Evolutionary conservation across 2,797 vertebrate species (phyloP), one percentile per base, ranked within the genome.

Genomic region (Microcaecilia unicolor): DNA sequence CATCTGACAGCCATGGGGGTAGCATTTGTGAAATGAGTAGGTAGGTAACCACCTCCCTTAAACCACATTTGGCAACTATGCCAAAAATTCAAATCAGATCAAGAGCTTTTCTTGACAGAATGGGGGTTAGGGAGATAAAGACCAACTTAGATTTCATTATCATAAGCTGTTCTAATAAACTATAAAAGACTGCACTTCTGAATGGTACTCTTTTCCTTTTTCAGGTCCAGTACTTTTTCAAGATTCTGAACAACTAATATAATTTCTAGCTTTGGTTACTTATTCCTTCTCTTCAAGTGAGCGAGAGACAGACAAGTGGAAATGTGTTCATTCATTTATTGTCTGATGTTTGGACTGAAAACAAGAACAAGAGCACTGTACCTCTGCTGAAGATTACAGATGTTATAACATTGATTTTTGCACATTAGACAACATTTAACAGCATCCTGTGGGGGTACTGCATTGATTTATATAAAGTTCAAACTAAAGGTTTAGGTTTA

Each of bases 201-300:
- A n/a, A n/a, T n/a, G n/a, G n/a, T n/a, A n/a, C n/a, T n/a, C n/a
- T n/a, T 9, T 54, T 19, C 50, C 44, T 51, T 16, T 62, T 29
- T 37, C 47, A 99, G 94, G 91, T 97, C 28, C 89, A 99, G 55
- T 98, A 97, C 64, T 99, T 99, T 78, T 98, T 97, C 84, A 92
- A 85, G 80, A 95, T 97, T 56, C 51, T 98, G 80, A 90, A 97
- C 22, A 85, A 58, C 37, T 97, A 67, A 84, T 11, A 50, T 22
- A n/a, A 42, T n/a, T 0, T 1, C n/a, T n/a, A n/a, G 1, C 15
- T 35, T 37, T 11, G 24, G 28, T 1, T 28, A 14, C 23, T 2
- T 31, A 10, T 4, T 4, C 31, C 2, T 12, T 18, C 8, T n/a
- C n/a, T n/a, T n/a, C 9, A 40, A 37, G 53, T 51, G 45, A 61